Conservation (phyloP, 2,113 vertebrate species). For the Lota lota region DNA sequence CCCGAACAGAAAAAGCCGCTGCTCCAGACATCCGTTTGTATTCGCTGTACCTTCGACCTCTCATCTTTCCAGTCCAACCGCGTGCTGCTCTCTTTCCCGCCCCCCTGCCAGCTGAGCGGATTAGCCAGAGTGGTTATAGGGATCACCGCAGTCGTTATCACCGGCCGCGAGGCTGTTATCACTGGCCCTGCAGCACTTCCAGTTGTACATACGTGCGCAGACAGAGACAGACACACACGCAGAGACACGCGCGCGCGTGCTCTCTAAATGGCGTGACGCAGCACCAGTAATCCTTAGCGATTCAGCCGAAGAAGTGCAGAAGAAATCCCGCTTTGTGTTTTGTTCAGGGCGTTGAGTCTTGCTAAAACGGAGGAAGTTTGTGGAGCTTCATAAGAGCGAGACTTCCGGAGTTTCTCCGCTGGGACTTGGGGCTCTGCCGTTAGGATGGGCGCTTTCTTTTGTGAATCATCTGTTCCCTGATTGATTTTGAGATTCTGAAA, state of each 20-base stretch:
- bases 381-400: no score
- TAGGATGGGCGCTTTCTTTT: neutral
- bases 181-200: constrained; percentile 11
- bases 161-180: constrained; percentile 12
- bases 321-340: constrained; percentile 31
- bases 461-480: no score
- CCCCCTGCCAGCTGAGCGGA: constrained; percentile 38
- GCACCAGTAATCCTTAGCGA: constrained; percentile 38
- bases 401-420: no score
- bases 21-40: constrained; percentile 49
- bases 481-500: no score
- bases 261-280: constrained; percentile 27
- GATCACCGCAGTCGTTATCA: constrained; percentile 45
- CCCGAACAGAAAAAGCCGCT: constrained; percentile 2
- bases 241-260: neutral
- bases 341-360: neutral
- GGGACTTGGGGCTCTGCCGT: neutral
- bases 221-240: neutral
- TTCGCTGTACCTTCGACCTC: constrained; percentile 23
- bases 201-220: neutral
- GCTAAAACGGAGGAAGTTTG: no score
- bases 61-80: neutral
- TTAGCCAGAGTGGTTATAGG: constrained; percentile 25
- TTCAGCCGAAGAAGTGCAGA: constrained; percentile 4
- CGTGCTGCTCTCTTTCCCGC: neutral